Evolutionary conservation across 2,888 invertebrate species (phyloP).

Genomic region (Drosophila pseudotalamancana): DNA sequence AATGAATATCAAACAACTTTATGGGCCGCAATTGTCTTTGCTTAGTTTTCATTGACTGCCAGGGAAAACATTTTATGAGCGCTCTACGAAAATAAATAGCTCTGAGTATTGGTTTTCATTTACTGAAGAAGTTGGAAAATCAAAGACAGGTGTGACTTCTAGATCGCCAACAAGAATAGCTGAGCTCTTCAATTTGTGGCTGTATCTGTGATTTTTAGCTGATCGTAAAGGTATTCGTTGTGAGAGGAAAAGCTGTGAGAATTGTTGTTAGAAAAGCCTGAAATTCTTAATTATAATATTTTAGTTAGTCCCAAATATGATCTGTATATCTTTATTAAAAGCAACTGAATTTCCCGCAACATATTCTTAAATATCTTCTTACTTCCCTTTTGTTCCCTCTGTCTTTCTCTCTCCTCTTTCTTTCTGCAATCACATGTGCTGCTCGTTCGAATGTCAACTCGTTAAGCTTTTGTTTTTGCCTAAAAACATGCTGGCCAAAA

Average conservation of each 20-base stretch:
- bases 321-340: not conserved
- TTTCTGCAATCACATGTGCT: conserved; percentile 31
- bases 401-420: not conserved
- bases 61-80: conserved; percentile 20
- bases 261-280: conserved; percentile 7
- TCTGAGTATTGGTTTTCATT: conserved; percentile 3
- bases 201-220: conserved; percentile 40
- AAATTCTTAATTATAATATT: too few species aligned
- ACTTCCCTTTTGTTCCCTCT: not conserved
- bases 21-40: conserved; percentile 9
- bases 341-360: not conserved
- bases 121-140: conserved; percentile 3
- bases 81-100: conserved; percentile 22
- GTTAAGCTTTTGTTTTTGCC: conserved; percentile 53
- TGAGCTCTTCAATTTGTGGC: conserved; percentile 21
- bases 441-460: conserved; percentile 51
- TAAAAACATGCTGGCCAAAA: conserved; percentile 50
- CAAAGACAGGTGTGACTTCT: conserved; percentile 42
- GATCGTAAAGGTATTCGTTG: conserved; percentile 37
- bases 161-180: conserved; percentile 13
- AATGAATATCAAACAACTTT: conserved; percentile 33
- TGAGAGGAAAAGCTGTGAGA: conserved; percentile 5
- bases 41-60: conserved; percentile 25
- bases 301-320: not conserved
- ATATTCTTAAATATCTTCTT: not conserved